A percentile compares a stretch with the other conserved stretches of the same genome.
phyloP scores from a whole-genome alignment of 2,888 invertebrate species.

The Dendrolimus pini region DNA sequence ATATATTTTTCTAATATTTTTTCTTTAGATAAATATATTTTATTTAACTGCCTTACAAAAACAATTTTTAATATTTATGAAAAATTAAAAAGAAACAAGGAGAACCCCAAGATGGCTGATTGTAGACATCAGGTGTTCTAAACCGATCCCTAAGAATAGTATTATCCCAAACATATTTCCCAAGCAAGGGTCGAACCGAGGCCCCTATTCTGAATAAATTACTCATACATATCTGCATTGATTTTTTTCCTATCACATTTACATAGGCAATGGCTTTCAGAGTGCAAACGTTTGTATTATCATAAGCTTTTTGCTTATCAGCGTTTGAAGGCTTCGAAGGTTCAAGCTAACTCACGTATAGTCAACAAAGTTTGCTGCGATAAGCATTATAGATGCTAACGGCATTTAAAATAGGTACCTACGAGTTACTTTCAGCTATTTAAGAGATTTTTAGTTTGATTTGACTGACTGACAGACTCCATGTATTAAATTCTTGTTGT shows the following conservation, averaged over 20 bases:
- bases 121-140: conserved; percentile 64
- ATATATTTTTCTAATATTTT: too few species aligned
- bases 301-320: conserved; percentile 5
- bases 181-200: conserved; percentile 45
- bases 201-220: conserved; percentile 66
- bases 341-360: too few species aligned
- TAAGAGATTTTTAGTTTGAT: too few species aligned
- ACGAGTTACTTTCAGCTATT: too few species aligned
- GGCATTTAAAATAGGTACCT: too few species aligned
- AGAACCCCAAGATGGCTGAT: conserved; percentile 33
- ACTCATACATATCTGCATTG: conserved; percentile 37
- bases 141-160: conserved; percentile 60
- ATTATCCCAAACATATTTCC: conserved; percentile 66
- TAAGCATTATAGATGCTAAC: too few species aligned
- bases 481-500: too few species aligned
- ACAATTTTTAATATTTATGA: too few species aligned
- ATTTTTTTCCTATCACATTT: conserved; percentile 36
- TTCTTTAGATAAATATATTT: too few species aligned
- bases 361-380: not conserved
- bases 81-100: conserved; percentile 41
- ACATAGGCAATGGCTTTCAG: conserved; percentile 27
- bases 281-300: conserved; percentile 1
- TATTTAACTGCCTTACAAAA: too few species aligned
- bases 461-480: too few species aligned
- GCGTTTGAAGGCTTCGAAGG: not conserved